A percentile compares a stretch with the other conserved stretches of the same genome.
phyloP scores from a whole-genome alignment of 2,113 vertebrate genomes.

The Machaerirhynchus nigripectus region DNA sequence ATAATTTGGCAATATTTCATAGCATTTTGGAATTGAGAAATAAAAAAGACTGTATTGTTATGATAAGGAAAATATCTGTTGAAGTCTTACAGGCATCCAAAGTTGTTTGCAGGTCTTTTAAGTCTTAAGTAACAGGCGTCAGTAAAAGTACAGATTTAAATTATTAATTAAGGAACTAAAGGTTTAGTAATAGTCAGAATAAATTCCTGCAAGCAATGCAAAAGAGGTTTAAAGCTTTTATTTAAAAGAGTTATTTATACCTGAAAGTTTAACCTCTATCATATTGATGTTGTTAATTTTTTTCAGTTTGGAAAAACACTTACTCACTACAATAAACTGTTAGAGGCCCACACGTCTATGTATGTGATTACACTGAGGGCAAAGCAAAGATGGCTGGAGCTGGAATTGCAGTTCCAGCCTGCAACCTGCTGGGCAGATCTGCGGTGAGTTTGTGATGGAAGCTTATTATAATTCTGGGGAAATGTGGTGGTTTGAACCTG shows the following conservation, averaged over 20 bases:
- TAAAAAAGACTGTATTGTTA: neutral
- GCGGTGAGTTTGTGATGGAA: neutral
- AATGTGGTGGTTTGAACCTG: too few species aligned
- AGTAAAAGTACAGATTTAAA: neutral
- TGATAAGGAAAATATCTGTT: neutral
- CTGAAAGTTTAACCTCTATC: neutral
- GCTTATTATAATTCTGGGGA: fast-evolving
- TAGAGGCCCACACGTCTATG: neutral
- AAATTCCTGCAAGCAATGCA: neutral
- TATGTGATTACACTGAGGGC: neutral
- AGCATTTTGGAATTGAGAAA: neutral
- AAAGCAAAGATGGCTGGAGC: neutral
- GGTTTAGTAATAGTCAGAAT: neutral
- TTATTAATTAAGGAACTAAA: neutral
- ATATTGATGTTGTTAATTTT: neutral
- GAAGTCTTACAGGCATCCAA: neutral
- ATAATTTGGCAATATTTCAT: neutral
- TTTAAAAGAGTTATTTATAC: neutral
- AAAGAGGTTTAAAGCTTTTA: neutral
- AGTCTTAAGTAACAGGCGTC: neutral
- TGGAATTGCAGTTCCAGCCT: neutral
- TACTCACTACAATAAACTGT: neutral
- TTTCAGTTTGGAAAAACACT: neutral
- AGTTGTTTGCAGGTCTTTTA: neutral
- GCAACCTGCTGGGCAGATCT: neutral